These are phyloP conservation scores for Lamprotornis superbus DNA, from an alignment of 2,113 vertebrate genomes.

Conservation along the genomic window DNA sequence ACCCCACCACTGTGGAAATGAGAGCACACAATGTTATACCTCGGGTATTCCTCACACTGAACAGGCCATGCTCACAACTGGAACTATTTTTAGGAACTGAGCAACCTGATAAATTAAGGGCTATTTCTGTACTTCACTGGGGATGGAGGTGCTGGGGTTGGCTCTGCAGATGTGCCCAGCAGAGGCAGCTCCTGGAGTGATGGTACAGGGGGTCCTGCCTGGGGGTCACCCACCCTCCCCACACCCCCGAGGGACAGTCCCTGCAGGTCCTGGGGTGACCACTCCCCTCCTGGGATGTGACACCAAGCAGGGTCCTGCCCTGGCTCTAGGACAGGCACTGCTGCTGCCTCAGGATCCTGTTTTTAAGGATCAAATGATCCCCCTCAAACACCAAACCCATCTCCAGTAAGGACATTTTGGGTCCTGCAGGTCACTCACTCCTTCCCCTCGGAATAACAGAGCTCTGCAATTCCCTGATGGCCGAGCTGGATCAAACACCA, in stretches of 20 bases:
- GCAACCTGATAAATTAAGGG: neutral
- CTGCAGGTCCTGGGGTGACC: fast-evolving
- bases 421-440: neutral
- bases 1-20: fast-evolving
- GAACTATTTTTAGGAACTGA: neutral
- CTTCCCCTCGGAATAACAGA: fast-evolving
- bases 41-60: fast-evolving
- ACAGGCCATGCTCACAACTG: neutral
- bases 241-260: fast-evolving
- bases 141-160: neutral
- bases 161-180: neutral
- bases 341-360: neutral
- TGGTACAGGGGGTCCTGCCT: neutral
- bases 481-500: neutral
- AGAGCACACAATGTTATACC: fast-evolving
- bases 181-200: neutral
- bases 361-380: neutral
- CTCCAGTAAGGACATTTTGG: fast-evolving
- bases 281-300: neutral
- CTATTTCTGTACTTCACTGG: neutral
- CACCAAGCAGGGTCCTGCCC: neutral
- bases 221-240: neutral
- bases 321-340: neutral
- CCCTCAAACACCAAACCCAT: neutral
- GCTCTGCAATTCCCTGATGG: neutral